Evolutionary conservation across 2,113 vertebrate species (phyloP).

Genomic region (Gulo gulo): DNA sequence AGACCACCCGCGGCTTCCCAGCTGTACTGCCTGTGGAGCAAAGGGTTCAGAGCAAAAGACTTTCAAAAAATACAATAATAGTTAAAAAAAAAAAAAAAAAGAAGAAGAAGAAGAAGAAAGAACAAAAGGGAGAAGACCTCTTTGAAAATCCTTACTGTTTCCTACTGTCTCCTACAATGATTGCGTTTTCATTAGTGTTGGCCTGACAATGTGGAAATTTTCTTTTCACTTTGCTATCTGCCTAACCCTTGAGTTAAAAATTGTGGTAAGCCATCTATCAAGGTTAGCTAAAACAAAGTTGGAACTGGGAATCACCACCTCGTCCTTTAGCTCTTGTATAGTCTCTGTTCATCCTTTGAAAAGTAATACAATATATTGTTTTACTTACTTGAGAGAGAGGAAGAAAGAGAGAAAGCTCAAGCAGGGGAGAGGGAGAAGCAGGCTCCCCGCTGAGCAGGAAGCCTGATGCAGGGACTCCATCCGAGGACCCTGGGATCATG

Average conservation of each 20-base stretch:
- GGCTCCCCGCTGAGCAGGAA: background rate
- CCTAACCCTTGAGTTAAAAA: constrained; percentile 36
- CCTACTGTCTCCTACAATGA: constrained; percentile 29
- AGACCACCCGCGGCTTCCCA: constrained; percentile 35
- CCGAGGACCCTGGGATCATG: background rate
- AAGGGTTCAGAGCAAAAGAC: constrained; percentile 41
- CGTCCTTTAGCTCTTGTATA: background rate
- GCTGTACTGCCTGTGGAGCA: constrained; percentile 45
- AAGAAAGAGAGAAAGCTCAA: background rate
- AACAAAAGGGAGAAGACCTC: constrained; percentile 47
- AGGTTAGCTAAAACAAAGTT: background rate
- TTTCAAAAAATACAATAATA: constrained; percentile 53
- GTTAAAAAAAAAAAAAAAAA: constrained; percentile 5
- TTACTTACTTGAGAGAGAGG: background rate
- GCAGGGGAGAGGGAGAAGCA: too few relatives aligned
- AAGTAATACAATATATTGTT: background rate
- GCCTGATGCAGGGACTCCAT: background rate
- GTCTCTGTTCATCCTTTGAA: constrained; percentile 24
- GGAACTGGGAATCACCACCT: background rate
- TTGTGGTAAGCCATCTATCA: background rate
- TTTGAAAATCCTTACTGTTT: constrained; percentile 59
- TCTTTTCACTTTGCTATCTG: constrained; percentile 9
- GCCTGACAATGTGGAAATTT: constrained; percentile 26
- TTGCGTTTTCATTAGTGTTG: constrained; percentile 36
- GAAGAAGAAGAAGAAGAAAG: background rate